phyloP scores from a whole-genome alignment of 1,140 invertebrate genomes.

The Phymastichus coffea region DNA sequence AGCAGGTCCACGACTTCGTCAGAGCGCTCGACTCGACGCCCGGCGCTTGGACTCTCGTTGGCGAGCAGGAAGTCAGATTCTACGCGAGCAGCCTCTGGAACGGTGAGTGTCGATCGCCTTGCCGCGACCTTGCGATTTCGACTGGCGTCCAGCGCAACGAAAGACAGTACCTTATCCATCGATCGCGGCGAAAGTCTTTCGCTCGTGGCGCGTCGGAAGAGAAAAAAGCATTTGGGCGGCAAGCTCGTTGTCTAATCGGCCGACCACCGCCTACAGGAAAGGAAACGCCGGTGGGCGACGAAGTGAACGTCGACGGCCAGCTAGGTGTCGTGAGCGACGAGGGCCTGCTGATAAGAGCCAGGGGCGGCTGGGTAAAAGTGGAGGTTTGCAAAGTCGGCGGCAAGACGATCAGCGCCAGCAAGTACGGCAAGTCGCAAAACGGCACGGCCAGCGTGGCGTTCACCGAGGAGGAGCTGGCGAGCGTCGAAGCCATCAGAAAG shows the following conservation, averaged over 20 bases:
- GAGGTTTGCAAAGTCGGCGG: slow-evolving; percentile 71
- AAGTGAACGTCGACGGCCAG: slow-evolving; percentile 65
- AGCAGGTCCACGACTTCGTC: slow-evolving; percentile 88
- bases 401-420: slow-evolving; percentile 81
- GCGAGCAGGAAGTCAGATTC: slow-evolving; percentile 68
- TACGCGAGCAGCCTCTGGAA: slow-evolving; percentile 81
- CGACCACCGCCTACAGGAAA: too few species aligned
- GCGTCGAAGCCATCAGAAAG: slow-evolving; percentile 62
- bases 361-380: slow-evolving; percentile 73
- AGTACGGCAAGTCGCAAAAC: slow-evolving; percentile 67
- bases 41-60: slow-evolving; percentile 78
- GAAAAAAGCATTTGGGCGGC: too few species aligned
- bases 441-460: slow-evolving; percentile 65
- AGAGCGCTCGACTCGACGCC: slow-evolving; percentile 90
- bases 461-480: slow-evolving; percentile 73
- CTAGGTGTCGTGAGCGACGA: slow-evolving; percentile 73
- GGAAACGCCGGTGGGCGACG: slow-evolving; percentile 61
- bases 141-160: too few species aligned
- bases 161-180: too few species aligned
- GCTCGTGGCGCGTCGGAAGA: too few species aligned
- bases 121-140: too few species aligned
- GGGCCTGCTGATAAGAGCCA: slow-evolving; percentile 78
- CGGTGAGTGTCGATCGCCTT: slow-evolving; percentile 27
- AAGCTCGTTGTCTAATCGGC: too few species aligned
- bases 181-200: too few species aligned